phyloP scores from a whole-genome alignment of 2,888 invertebrate genomes.

The Heliconius hortense region DNA sequence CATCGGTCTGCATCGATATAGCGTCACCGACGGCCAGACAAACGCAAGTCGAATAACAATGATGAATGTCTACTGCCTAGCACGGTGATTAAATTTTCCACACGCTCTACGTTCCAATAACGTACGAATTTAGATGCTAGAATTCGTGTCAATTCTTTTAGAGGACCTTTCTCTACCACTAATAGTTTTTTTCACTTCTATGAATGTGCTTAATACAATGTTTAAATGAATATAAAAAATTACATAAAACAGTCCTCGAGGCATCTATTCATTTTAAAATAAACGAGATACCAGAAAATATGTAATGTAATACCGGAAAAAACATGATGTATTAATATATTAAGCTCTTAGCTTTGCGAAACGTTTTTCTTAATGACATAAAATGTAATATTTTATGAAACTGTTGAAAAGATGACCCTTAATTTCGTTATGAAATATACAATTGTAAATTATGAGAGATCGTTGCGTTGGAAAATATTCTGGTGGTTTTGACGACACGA shows the following conservation, averaged over 20 bases:
- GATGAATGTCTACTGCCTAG: conserved; percentile 61
- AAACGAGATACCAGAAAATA: neutral
- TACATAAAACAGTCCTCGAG: neutral
- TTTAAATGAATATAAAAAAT: neutral
- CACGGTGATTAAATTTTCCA: conserved; percentile 77
- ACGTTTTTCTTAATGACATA: conserved; percentile 7
- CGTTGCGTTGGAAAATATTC: conserved; percentile 45
- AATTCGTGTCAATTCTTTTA: conserved; percentile 31
- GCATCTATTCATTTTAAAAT: neutral
- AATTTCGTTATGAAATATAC: conserved; percentile 32
- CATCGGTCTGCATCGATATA: conserved; percentile 61
- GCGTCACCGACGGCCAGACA: conserved; percentile 72
- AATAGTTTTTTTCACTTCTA: neutral
- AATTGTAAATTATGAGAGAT: conserved; percentile 30
- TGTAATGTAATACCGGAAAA: neutral
- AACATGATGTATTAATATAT: conserved; percentile 1
- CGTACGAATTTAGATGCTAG: conserved; percentile 59
- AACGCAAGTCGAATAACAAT: conserved; percentile 76
- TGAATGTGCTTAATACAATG: neutral
- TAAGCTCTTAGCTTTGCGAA: conserved; percentile 11
- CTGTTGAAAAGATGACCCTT: conserved; percentile 23
- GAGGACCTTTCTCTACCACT: neutral
- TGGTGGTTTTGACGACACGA: conserved; percentile 55
- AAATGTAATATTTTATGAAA: conserved; percentile 16
- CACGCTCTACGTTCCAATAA: conserved; percentile 59